Evolutionary conservation across 1,140 invertebrate genomes (phyloP).

Genomic region (Kradibia gibbosae): DNA sequence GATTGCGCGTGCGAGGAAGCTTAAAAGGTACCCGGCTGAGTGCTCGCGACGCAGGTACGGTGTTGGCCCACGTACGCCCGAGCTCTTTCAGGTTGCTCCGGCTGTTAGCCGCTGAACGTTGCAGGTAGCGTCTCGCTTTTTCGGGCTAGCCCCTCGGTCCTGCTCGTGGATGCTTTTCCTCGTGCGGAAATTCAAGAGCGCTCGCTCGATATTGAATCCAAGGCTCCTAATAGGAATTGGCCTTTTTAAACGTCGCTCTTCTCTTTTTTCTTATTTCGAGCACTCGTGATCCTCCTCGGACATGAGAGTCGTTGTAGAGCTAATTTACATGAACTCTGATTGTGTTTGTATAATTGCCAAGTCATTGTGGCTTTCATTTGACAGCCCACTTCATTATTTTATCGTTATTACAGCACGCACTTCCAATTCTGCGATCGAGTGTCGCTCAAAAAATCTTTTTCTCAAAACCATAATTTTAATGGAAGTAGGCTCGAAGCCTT

Average conservation of each 20-base stretch:
- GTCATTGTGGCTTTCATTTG: not conserved
- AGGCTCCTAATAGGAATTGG: not conserved
- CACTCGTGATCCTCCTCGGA: too few species aligned
- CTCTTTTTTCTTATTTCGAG: too few species aligned
- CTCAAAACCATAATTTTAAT: too few species aligned
- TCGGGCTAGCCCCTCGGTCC: not conserved
- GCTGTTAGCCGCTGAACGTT: too few species aligned
- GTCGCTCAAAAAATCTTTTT: not conserved
- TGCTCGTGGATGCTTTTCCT: not conserved
- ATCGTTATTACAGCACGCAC: not conserved
- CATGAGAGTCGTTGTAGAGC: too few species aligned
- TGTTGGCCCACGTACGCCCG: not conserved
- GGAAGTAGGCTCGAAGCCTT: too few species aligned
- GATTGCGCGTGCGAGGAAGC: not conserved
- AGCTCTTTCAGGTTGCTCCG: too few species aligned
- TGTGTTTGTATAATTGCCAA: not conserved
- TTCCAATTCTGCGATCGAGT: not conserved
- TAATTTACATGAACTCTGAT: too few species aligned
- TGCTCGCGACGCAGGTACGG: not conserved
- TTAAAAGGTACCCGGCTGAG: not conserved
- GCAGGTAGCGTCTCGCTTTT: too few species aligned
- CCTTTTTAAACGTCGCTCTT: not conserved
- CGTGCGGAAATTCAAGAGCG: slow-evolving; percentile 29
- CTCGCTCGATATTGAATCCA: too few species aligned
- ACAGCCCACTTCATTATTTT: not conserved